Evolutionary conservation across 2,113 vertebrate genomes (phyloP).

Genomic region (Mormoops blainvillei): DNA sequence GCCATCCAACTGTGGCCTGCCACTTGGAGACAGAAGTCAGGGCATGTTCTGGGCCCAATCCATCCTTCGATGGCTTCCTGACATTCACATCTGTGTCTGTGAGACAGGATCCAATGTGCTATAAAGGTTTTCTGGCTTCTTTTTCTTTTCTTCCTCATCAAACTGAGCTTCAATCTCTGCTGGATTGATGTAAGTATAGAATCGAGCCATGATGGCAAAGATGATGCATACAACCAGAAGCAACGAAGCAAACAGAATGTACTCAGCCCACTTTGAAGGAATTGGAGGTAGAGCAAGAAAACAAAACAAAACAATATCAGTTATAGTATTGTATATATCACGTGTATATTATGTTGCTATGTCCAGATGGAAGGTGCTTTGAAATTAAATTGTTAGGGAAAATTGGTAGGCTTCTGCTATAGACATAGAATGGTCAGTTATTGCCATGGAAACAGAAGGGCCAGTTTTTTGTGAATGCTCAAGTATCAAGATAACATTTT

Average conservation of each 20-base stretch:
- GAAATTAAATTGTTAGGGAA: not conserved
- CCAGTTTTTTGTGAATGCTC: not conserved
- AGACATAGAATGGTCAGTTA: not conserved
- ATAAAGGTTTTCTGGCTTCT: not conserved
- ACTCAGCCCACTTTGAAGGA: constrained; percentile 91
- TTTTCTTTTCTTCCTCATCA: constrained; percentile 71
- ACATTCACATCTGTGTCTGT: constrained; percentile 79
- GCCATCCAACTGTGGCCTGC: not conserved
- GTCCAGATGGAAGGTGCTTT: not conserved
- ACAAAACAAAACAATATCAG: not conserved
- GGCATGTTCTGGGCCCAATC: not conserved
- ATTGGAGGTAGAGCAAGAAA: not conserved
- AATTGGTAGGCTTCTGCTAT: not conserved
- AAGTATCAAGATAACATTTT: not conserved
- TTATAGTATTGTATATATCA: not conserved
- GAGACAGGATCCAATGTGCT: not conserved
- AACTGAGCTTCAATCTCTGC: constrained; percentile 88
- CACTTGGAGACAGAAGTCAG: not conserved
- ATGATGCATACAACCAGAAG: constrained; percentile 88
- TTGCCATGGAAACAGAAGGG: not conserved
- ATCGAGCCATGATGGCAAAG: constrained; percentile 92
- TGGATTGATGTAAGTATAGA: constrained; percentile 93
- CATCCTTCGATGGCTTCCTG: not conserved
- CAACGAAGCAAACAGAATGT: constrained; percentile 90
- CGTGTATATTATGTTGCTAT: not conserved